phyloP scores from a whole-genome alignment of 2,888 invertebrate species.

The Pachliopta kotzebuea region DNA sequence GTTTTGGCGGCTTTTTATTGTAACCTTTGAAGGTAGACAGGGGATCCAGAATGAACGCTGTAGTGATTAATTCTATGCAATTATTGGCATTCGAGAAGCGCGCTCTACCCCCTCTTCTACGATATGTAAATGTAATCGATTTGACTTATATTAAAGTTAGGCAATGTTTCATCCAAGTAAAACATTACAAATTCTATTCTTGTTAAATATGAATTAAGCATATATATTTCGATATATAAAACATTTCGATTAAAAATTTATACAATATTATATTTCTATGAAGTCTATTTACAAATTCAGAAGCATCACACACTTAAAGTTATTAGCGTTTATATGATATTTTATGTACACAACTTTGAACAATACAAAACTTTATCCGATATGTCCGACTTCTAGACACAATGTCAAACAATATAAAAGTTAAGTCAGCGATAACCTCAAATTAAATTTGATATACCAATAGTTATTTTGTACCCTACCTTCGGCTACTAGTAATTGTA shows the following conservation, averaged over 20 bases:
- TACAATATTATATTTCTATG: too few relatives aligned
- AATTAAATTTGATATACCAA: background rate
- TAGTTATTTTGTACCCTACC: background rate
- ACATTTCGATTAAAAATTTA: too few relatives aligned
- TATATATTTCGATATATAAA: too few relatives aligned
- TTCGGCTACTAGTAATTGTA: too few relatives aligned
- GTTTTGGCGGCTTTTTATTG: conserved; percentile 67
- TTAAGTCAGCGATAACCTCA: background rate
- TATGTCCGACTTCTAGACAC: background rate
- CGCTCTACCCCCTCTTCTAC: background rate
- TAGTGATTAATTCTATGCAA: conserved; percentile 48
- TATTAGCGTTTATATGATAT: background rate
- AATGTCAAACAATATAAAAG: background rate
- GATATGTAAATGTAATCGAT: background rate
- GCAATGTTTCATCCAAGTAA: too few relatives aligned
- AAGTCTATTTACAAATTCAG: too few relatives aligned
- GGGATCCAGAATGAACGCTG: conserved; percentile 35
- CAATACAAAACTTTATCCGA: background rate
- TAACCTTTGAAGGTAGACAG: conserved; percentile 45
- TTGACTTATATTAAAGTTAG: too few relatives aligned
- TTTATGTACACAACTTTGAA: background rate
- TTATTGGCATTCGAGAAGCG: conserved; percentile 34
- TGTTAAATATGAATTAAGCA: too few relatives aligned
- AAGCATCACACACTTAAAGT: too few relatives aligned
- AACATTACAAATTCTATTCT: too few relatives aligned